phyloP scores from a whole-genome alignment of 2,888 invertebrate species.

The Tanypteryx hageni region DNA sequence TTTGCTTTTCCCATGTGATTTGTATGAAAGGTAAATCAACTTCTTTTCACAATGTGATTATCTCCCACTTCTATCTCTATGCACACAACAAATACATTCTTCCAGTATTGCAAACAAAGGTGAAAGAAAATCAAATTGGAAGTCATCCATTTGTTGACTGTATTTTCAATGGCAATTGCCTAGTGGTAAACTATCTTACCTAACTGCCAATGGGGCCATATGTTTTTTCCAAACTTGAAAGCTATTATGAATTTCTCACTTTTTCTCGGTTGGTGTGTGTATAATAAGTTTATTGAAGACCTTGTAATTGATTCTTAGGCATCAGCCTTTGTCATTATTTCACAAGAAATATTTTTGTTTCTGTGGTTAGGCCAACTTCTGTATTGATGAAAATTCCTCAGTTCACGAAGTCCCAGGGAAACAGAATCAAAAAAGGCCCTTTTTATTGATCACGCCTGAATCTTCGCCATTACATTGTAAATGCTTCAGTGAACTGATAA shows the following conservation, averaged over 20 bases:
- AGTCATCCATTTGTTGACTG: conserved; percentile 40
- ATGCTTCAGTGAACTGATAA: conserved; percentile 68
- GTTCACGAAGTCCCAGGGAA: conserved; percentile 47
- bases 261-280: conserved; percentile 18
- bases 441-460: conserved; percentile 53
- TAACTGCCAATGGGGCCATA: conserved; percentile 52
- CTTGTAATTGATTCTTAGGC: background rate
- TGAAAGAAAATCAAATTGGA: conserved; percentile 65
- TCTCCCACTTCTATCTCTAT: conserved; percentile 50
- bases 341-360: conserved; percentile 16
- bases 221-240: conserved; percentile 31
- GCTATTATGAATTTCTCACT: background rate
- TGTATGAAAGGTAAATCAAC: conserved; percentile 35
- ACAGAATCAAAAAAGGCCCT: conserved; percentile 54
- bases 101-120: conserved; percentile 65
- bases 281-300: background rate
- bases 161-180: conserved; percentile 49
- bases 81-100: conserved; percentile 64
- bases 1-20: conserved; percentile 66
- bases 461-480: conserved; percentile 66
- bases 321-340: conserved; percentile 18
- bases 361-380: conserved; percentile 15
- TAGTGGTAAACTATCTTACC: conserved; percentile 37
- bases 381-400: conserved; percentile 42
- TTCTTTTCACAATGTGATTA: conserved; percentile 52